A percentile compares a stretch with the other conserved stretches of the same genome.
Conservation (phyloP, 1,140 invertebrate species). For the Portunus trituberculatus region DNA sequence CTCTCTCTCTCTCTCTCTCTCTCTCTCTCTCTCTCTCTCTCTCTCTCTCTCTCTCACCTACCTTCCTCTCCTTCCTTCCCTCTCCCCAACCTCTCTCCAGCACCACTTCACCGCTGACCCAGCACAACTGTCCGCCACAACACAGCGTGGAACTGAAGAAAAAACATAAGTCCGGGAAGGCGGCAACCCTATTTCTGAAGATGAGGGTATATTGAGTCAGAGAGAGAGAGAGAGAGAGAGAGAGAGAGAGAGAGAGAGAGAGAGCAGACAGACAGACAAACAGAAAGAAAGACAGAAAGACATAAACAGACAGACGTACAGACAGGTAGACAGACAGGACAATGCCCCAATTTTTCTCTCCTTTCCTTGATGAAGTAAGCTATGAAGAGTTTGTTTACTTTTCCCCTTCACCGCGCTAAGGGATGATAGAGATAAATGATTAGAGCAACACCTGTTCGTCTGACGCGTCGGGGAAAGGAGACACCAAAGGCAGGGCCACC, state of each 20-base stretch:
- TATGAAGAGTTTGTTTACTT: background rate
- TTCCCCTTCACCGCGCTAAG: background rate
- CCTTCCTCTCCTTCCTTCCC: background rate
- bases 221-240: slow-evolving; percentile 43
- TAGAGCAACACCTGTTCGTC: background rate
- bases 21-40: background rate
- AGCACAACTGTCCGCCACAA: slow-evolving; percentile 21
- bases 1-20: background rate
- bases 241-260: slow-evolving; percentile 63
- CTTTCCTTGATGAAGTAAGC: background rate
- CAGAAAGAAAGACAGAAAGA: background rate
- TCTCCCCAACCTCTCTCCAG: background rate
- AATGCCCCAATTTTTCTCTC: background rate
- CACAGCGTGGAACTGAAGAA: slow-evolving; percentile 9
- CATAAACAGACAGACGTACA: background rate
- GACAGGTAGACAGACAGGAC: no score
- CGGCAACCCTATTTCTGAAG: background rate
- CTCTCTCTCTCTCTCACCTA: background rate
- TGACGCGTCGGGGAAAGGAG: background rate
- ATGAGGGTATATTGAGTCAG: slow-evolving; percentile 33
- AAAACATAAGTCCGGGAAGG: slow-evolving; percentile 29
- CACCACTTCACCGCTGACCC: background rate
- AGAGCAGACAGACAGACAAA: slow-evolving; percentile 43
- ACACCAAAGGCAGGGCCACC: background rate
- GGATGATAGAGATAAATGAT: background rate